Percentiles rank a stretch among this genome's conserved stretches.
Conservation (phyloP, 2,797 vertebrate species). For the Epinephelus malabaricus region DNA sequence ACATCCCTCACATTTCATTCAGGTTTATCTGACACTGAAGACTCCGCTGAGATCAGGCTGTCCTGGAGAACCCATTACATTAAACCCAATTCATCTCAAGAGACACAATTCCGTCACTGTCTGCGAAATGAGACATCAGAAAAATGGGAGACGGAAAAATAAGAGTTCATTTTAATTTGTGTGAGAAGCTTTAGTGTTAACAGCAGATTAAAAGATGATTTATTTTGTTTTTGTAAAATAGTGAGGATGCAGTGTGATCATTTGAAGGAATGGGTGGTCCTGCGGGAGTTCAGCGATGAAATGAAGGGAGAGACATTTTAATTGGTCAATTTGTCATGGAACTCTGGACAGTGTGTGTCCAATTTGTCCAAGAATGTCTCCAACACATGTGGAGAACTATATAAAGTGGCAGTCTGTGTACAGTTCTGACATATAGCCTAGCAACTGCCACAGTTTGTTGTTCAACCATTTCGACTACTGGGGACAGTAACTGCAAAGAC, state of each 20-base stretch:
- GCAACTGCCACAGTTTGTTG: too few relatives aligned
- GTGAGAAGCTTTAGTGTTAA: not conserved
- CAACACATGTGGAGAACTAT: not conserved
- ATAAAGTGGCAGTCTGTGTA: not conserved
- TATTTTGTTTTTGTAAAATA: not conserved
- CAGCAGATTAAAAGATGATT: not conserved
- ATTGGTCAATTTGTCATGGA: constrained; percentile 5
- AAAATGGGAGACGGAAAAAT: not conserved
- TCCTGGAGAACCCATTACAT: constrained; percentile 18
- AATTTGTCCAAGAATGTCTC: constrained; percentile 28
- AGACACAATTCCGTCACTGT: not conserved
- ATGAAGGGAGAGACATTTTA: not conserved
- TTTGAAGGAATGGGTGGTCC: not conserved
- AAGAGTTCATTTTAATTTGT: not conserved
- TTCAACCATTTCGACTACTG: too few relatives aligned
- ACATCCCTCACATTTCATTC: constrained; percentile 20
- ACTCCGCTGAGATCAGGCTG: constrained; percentile 7
- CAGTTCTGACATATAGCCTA: not conserved
- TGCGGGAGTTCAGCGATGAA: not conserved
- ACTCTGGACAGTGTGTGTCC: constrained; percentile 13
- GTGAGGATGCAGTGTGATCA: not conserved
- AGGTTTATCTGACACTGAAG: constrained; percentile 23
- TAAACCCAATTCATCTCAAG: constrained; percentile 20
- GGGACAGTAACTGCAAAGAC: too few relatives aligned
- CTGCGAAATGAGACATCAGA: not conserved